Conservation (phyloP, 2,797 vertebrate genomes). For the Hyperoplus lanceolatus region DNA sequence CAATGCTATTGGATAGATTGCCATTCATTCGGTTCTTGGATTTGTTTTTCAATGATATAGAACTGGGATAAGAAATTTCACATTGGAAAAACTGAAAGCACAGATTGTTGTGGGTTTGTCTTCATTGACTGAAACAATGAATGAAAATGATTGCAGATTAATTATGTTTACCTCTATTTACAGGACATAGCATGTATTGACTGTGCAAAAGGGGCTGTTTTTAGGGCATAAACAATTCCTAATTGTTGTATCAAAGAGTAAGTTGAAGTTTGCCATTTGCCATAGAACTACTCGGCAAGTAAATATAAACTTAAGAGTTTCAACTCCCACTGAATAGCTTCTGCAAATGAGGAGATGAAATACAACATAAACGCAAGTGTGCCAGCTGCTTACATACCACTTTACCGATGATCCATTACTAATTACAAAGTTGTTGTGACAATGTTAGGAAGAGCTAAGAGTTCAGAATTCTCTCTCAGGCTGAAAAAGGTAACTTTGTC, state of each 20-base stretch:
- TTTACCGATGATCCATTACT: conserved; percentile 15
- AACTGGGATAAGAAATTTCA: not conserved
- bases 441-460: not conserved
- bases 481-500: not conserved
- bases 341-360: conserved; percentile 16
- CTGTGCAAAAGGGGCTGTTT: not conserved
- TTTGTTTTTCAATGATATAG: too few species aligned
- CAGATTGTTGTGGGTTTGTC: not conserved
- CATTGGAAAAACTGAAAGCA: not conserved
- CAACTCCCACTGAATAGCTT: conserved; percentile 9
- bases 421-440: not conserved
- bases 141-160: not conserved
- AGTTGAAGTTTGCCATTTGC: not conserved
- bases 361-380: conserved; percentile 6
- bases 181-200: not conserved
- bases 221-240: not conserved
- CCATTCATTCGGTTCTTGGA: too few species aligned
- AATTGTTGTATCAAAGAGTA: not conserved
- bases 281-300: not conserved
- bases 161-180: not conserved
- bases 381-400: not conserved
- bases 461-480: not conserved
- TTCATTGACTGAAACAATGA: not conserved
- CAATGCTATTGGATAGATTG: too few species aligned
- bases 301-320: conserved; percentile 26